Conservation (phyloP, 2,113 vertebrate genomes). For the Axis porcinus region DNA sequence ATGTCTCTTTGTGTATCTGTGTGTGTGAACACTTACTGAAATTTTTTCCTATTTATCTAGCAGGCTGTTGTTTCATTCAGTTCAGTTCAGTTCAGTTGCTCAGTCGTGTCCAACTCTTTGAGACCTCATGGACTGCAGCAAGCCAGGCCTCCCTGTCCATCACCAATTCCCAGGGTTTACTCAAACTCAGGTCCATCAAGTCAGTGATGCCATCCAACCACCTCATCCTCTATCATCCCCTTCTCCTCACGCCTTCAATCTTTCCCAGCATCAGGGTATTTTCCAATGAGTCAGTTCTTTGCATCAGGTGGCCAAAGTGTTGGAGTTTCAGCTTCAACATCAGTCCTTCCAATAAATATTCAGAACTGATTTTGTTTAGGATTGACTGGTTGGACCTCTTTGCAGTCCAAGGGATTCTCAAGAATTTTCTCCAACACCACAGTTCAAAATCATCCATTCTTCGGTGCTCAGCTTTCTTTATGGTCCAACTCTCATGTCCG, state of each 20-base stretch:
- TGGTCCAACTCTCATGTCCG: not conserved
- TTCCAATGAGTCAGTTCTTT: not conserved
- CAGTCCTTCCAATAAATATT: not conserved
- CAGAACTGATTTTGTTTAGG: not conserved
- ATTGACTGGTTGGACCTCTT: not conserved
- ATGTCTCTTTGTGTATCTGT: not conserved
- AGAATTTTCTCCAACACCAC: not conserved
- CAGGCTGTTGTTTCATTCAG: not conserved
- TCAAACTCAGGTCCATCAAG: not conserved
- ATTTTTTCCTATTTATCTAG: not conserved
- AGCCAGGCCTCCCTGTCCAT: not conserved
- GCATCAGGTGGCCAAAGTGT: not conserved
- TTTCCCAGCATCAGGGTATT: not conserved
- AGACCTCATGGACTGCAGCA: not conserved
- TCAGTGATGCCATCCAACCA: not conserved
- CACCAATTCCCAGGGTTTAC: not conserved
- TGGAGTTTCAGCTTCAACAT: not conserved
- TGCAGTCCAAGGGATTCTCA: not conserved
- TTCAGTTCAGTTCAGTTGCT: not conserved
- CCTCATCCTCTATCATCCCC: not conserved
- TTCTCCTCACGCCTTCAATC: fast-evolving
- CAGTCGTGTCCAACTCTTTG: fast-evolving
- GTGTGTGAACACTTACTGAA: not conserved
- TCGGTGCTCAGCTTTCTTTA: not conserved
- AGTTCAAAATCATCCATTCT: not conserved